Base-by-base conservation (phyloP, 2,888 invertebrate genomes). In the Mythimna ferrago region DNA sequence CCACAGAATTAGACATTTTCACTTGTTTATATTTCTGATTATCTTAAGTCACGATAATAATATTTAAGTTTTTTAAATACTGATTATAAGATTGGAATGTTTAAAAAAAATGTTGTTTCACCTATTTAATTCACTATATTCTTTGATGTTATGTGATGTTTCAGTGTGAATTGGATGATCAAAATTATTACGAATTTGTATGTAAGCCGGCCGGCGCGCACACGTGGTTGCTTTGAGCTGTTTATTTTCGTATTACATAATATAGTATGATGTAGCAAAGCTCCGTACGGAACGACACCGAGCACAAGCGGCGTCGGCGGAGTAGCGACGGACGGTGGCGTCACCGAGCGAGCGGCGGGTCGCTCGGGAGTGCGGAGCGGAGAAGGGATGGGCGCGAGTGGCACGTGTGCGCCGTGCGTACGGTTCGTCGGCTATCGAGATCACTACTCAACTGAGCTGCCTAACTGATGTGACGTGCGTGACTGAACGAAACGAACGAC, bases 1-100 rank as follows among this genome's bases (percentile, higher is more conserved):
- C 97, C 96, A 97, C 94, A 81, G 94, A 95, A 88, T 94, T 95
- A 81, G 94, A 92, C 94, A 95, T 95, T 81, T 91, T 90, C 91
- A 92, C 91, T 89, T 78, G 66, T 80, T 73, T 73, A 14, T 66
- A 64, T 68, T 73, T 21, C 21, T 26, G 68, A 72, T 71, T 70
- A 72, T 71, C 56, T 81, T 78, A 75, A 53, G 71, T 76, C 76
- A 81, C 76, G 73, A 80, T 72, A 81, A 84, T 76, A 73, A 78
- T 73, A 64, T 53, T 78, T 78, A 73, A 63, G n/a, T 62, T 73
- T 71, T 71, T 66, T 65, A 80, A 87, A 84, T 87, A 82, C 78
- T 83, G 79, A 80, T 82, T 69, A 75, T 66, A 70, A 56, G 66
- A 82, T 79, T 86, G 88, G 86, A 85, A 86, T 86, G 86, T 48